Base-by-base conservation (phyloP, 2,113 vertebrate species). In the Desmodus rotundus region DNA sequence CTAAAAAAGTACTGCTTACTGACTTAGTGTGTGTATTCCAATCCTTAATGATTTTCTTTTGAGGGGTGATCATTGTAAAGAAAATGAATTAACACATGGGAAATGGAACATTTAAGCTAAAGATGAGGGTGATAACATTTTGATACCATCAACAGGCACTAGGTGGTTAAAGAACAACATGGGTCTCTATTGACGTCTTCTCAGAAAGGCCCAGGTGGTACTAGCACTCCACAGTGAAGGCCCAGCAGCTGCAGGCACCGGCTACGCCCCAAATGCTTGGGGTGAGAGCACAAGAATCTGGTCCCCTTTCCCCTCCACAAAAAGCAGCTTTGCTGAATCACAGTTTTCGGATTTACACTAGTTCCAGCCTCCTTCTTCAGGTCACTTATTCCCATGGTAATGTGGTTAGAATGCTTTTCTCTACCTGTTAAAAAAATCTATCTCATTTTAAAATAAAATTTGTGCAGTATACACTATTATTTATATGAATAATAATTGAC, bases 51-150 rank as follows among this genome's bases (percentile, higher is more conserved):
- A 67, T 65, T 83, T 93, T 56, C 47, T 70, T 97, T 87, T 77
- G 36, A 88, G 38, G 87, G 80, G 31, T 16, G 24, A 38, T 84
- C 13, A 45, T 24, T 93, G 31, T 47, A 77, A 96, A 84, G 14
- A 77, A 92, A 95, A 92, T 20, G 2, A 72, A 84, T 95, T 95
- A 92, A 45, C 17, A 11, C 38, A 82, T 38, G 36, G 28, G 45
- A 65, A n/a, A 15, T 45, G 8, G 17, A n/a, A 65, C 26, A 91
- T 77, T 81, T 56, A 82, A 86, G 8, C 15, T 78, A 47, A 76
- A 92, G n/a, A 67, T 74, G 14, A 76, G 33, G 43, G 61, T 26
- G 3, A 58, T 56, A 80, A 45, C 26, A 65, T 47, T 72, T 88
- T 85, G 50, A 92, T 72, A 61, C 3, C 68, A 81, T 67, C n/a